Percentiles rank a stretch among this genome's conserved stretches.
These are phyloP conservation scores for Diorhabda carinulata DNA, from an alignment of 1,140 invertebrate species.

Conservation along the genomic window DNA sequence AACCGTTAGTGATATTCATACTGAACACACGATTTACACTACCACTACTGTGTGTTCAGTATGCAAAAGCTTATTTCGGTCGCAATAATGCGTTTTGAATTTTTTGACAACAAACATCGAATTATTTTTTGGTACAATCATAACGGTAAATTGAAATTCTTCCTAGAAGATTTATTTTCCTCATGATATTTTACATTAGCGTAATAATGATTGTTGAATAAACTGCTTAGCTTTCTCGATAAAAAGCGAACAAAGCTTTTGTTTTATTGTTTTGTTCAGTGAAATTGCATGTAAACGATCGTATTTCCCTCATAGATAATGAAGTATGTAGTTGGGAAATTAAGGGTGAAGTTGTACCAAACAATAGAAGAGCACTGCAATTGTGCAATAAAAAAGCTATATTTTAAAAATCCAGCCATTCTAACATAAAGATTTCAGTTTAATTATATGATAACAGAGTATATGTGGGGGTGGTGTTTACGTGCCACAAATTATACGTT, in stretches of 20 bases:
- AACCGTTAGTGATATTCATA: no score
- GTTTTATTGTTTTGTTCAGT: background rate
- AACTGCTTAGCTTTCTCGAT: no score
- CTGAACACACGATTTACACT: no score
- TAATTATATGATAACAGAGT: background rate
- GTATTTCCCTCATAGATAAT: background rate
- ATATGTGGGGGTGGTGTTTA: background rate
- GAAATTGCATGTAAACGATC: background rate
- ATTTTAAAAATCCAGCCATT: background rate
- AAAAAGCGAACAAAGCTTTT: background rate
- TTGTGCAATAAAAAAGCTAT: background rate
- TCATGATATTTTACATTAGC: no score
- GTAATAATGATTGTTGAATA: no score
- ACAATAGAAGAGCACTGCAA: slow-evolving; percentile 2
- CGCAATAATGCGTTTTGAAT: no score
- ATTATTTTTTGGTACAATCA: no score
- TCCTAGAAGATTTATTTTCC: no score
- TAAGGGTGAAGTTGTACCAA: slow-evolving; percentile 1
- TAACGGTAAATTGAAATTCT: no score
- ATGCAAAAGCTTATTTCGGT: no score
- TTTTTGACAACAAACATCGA: no score
- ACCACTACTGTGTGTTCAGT: no score
- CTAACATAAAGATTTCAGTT: slow-evolving; percentile 1
- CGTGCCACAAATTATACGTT: background rate
- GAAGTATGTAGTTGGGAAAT: background rate